Percentiles rank a stretch among this genome's conserved stretches.
Evolutionary conservation across 2,888 invertebrate species (phyloP).

Genomic region (Digitonthophagus gazella): DNA sequence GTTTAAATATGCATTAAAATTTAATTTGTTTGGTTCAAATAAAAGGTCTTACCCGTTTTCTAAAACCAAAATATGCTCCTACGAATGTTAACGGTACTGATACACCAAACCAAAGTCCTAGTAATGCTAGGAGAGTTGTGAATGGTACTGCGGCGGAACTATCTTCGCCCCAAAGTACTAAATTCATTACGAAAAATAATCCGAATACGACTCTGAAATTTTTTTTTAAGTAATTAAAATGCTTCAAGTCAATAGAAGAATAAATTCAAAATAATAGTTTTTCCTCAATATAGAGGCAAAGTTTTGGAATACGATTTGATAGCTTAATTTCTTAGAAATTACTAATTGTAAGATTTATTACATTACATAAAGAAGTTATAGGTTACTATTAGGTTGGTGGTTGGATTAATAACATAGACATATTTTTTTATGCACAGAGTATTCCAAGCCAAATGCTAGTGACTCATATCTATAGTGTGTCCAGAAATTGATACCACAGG

Average conservation of each 20-base stretch:
- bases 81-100: constrained; percentile 97
- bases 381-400: too few species aligned
- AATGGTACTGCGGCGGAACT: constrained; percentile 98
- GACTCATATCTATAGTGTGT: too few species aligned
- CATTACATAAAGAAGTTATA: too few species aligned
- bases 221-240: neutral
- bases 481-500: too few species aligned
- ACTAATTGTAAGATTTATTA: too few species aligned
- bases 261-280: too few species aligned
- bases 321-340: too few species aligned
- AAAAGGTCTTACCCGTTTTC: constrained; percentile 74
- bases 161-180: constrained; percentile 92
- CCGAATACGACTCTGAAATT: constrained; percentile 83
- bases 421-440: too few species aligned
- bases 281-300: too few species aligned
- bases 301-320: too few species aligned
- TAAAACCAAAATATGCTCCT: constrained; percentile 98
- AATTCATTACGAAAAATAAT: constrained; percentile 96
- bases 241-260: neutral
- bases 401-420: too few species aligned
- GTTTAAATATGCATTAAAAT: neutral
- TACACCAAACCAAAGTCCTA: constrained; percentile 97
- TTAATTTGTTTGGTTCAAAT: neutral
- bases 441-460: too few species aligned
- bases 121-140: constrained; percentile 87